Base-by-base conservation (phyloP, 1,140 invertebrate species). In the Bombus cullumanus region DNA sequence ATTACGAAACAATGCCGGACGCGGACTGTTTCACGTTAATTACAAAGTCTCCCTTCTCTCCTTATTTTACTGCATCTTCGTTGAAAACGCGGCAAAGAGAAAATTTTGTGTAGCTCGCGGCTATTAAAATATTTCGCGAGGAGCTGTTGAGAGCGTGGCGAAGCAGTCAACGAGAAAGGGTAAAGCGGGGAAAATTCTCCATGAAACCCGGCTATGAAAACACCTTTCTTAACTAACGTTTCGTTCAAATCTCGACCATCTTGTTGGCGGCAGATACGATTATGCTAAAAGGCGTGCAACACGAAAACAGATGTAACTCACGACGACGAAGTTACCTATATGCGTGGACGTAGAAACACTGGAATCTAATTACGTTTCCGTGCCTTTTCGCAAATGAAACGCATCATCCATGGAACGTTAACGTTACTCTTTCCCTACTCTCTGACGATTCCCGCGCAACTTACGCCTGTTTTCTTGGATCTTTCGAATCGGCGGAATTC, bases 211-310 rank as follows among this genome's bases (percentile, higher is more conserved):
- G 53, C 57, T 74, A 22, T n/a, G 81, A 47, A 75, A 31, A 39
- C 57, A 22, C 10, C 57, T 66, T 75, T 75, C 81, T 82, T 82
- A 64, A 37, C 41, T 22, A 39, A 41, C 22, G 59, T 25, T n/a
- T 37, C 41, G 72, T 62, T 47, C 72, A 75, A 75, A 82, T 64
- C 39, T 22, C 39, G 75, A 34, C 57, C 72, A 25, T 75, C 39
- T 75, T 47, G 39, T 69, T n/a, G 39, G n/a, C 25, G 39, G 39
- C n/a, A 57, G 53, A 82, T 74, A 75, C 41, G 39, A 75, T 82
- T 82, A 82, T 34, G 59, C 31, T 37, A 75, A 82, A 82, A 74
- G 72, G 41, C 79, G 25, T 25, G 39, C 22, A 47, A 73, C 80
- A 12, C 47, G 80, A 62, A n/a, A 75, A 82, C 71, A 80, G 64